Percentiles rank a stretch among this genome's conserved stretches.
These are phyloP conservation scores for Saccopteryx bilineata DNA, from an alignment of 2,113 vertebrate species.

Conservation along the genomic window DNA sequence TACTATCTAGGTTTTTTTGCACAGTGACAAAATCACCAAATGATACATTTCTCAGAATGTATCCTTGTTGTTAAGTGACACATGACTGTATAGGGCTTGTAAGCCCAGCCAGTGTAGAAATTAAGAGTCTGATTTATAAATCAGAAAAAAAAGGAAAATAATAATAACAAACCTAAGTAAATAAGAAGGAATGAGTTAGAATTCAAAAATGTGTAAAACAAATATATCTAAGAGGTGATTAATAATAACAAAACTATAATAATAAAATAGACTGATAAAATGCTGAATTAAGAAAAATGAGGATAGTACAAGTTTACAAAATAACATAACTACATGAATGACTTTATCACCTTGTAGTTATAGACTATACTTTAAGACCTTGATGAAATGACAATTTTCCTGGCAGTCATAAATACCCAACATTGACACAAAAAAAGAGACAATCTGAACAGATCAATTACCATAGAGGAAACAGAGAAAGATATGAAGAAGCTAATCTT, in stretches of 20 bases:
- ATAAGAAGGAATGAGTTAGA: conserved; percentile 19
- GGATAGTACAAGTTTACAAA: background rate
- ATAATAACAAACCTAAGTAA: background rate
- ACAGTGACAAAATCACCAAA: background rate
- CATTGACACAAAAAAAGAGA: background rate
- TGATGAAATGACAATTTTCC: conserved; percentile 25
- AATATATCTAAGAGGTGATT: background rate
- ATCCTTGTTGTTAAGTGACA: background rate
- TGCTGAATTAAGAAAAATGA: background rate
- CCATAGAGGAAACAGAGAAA: background rate
- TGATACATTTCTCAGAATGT: background rate
- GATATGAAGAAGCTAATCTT: conserved; percentile 19
- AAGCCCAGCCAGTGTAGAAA: background rate
- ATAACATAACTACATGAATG: background rate
- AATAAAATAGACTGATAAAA: background rate
- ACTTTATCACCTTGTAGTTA: background rate
- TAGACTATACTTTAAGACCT: background rate
- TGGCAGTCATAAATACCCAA: background rate
- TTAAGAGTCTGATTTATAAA: background rate
- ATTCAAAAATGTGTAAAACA: background rate
- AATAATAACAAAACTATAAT: background rate
- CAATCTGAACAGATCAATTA: background rate
- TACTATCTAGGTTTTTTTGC: background rate
- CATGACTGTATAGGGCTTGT: background rate
- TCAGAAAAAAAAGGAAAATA: background rate